These are phyloP conservation scores for Acropternis orthonyx DNA, from an alignment of 2,797 vertebrate genomes.

Conservation along the genomic window DNA sequence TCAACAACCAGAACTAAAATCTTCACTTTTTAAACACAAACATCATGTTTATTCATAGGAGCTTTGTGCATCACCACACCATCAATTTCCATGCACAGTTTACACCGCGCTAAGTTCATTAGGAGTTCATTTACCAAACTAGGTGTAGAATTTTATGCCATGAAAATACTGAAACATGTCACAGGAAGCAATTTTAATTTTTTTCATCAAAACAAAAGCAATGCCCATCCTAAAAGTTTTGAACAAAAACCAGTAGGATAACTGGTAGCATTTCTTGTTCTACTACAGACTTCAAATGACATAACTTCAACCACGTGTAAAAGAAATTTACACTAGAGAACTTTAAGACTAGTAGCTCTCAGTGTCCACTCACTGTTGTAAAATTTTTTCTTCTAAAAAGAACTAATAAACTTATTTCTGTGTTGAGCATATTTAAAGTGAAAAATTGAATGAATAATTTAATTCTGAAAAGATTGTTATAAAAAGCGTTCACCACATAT, in stretches of 20 bases:
- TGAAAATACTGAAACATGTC: slow-evolving; percentile 72
- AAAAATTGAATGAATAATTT: not conserved
- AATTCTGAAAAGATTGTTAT: not conserved
- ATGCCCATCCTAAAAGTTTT: not conserved
- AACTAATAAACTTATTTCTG: not conserved
- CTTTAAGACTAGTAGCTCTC: not conserved
- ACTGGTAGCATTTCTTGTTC: not conserved
- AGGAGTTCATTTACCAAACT: slow-evolving; percentile 68
- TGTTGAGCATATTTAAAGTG: not conserved
- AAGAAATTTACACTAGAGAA: not conserved
- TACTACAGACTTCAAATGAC: not conserved
- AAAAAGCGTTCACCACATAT: fast-evolving
- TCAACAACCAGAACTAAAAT: slow-evolving; percentile 15
- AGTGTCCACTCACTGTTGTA: not conserved
- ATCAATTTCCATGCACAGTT: slow-evolving; percentile 58
- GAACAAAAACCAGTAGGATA: not conserved
- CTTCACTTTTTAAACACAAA: not conserved
- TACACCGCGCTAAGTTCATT: slow-evolving; percentile 61
- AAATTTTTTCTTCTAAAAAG: not conserved
- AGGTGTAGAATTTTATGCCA: slow-evolving; percentile 67
- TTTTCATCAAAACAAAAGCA: slow-evolving; percentile 38
- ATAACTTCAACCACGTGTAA: not conserved
- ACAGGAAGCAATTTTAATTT: slow-evolving; percentile 61
- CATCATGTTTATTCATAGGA: slow-evolving; percentile 58
- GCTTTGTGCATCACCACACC: slow-evolving; percentile 60